phyloP scores from a whole-genome alignment of 2,113 vertebrate species.

The Sylvilagus bachmani region DNA sequence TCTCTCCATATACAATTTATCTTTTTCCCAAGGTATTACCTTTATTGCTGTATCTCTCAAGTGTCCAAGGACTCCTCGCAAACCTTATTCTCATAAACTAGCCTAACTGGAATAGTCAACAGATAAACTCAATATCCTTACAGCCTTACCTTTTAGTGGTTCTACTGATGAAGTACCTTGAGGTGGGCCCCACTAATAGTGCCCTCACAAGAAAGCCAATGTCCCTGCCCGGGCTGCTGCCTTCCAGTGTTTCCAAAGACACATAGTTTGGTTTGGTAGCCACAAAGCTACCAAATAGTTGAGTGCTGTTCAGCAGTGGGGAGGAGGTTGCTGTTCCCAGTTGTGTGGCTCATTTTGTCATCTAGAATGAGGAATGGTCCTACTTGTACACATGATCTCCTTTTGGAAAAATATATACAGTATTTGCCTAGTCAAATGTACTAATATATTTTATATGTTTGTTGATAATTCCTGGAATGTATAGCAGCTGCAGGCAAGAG shows the following conservation, averaged over 20 bases:
- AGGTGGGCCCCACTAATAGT: background rate
- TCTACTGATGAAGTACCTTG: background rate
- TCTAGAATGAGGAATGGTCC: background rate
- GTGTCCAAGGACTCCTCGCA: background rate
- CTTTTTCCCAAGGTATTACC: background rate
- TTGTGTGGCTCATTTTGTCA: background rate
- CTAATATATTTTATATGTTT: background rate
- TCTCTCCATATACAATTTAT: background rate
- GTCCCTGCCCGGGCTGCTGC: background rate
- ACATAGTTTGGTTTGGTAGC: background rate
- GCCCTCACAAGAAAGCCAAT: background rate
- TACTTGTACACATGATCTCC: background rate
- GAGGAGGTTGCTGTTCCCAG: background rate
- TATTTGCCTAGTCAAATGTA: background rate
- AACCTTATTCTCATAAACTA: background rate
- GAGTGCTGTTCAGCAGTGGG: background rate
- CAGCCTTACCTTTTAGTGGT: background rate
- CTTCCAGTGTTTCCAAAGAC: background rate
- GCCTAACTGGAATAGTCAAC: background rate
- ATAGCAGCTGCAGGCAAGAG: background rate
- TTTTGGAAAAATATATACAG: background rate
- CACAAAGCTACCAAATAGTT: background rate
- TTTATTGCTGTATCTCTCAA: background rate
- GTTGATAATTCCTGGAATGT: background rate
- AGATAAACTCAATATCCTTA: background rate